These are phyloP conservation scores for Leptocoma aspasia DNA, from an alignment of 2,113 vertebrate genomes.

Conservation along the genomic window DNA sequence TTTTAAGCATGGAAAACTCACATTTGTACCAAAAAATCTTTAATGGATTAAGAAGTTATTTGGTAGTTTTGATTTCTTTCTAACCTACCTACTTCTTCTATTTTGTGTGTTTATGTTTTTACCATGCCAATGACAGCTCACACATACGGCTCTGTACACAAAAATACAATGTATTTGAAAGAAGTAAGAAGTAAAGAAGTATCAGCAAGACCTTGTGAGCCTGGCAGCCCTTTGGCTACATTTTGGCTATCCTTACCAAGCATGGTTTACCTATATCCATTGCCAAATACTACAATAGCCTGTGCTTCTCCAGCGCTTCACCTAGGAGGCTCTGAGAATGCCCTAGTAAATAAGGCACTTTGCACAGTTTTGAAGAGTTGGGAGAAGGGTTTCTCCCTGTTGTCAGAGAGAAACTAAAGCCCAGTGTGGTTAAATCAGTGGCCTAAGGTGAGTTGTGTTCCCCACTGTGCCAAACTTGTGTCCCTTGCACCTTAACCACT, in stretches of 20 bases:
- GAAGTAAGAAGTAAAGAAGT: neutral
- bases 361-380: neutral
- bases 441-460: neutral
- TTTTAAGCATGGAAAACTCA: neutral
- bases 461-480: fast-evolving
- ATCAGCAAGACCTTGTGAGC: neutral
- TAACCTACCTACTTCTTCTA: neutral
- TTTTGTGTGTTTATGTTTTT: neutral
- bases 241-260: neutral
- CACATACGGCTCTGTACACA: neutral
- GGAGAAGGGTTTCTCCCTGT: neutral
- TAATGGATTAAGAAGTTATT: neutral
- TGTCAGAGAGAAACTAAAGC: neutral
- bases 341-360: neutral
- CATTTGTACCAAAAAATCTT: neutral
- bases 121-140: neutral
- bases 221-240: neutral
- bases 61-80: neutral
- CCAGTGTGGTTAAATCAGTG: neutral
- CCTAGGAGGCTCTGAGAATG: neutral
- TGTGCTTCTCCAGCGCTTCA: neutral
- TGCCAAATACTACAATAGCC: neutral
- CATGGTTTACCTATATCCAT: no score
- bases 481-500: neutral
- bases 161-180: neutral